phyloP scores from a whole-genome alignment of 2,113 vertebrate genomes.

The Mirounga angustirostris region DNA sequence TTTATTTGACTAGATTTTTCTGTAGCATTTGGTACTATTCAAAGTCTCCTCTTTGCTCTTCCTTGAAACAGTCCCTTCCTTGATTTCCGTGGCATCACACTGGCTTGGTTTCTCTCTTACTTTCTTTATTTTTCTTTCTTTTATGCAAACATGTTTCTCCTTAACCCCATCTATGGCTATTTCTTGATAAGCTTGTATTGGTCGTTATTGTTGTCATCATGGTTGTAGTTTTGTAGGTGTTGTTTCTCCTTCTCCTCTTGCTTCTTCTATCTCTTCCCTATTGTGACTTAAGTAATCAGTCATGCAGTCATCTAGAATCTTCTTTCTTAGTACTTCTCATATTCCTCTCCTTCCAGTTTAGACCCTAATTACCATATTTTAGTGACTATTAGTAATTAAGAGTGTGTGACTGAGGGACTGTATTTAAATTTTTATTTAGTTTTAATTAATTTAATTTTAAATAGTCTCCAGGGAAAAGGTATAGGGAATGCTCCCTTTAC shows the following conservation, averaged over 20 bases:
- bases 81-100: neutral
- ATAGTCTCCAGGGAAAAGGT: neutral
- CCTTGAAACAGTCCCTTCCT: neutral
- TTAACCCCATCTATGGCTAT: neutral
- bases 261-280: neutral
- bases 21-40: neutral
- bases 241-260: neutral
- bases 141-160: neutral
- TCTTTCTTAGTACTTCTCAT: neutral
- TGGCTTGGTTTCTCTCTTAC: neutral
- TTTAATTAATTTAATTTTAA: slow-evolving; percentile 34
- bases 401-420: neutral
- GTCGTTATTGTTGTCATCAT: neutral
- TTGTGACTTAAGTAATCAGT: neutral
- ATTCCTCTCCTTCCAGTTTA: neutral
- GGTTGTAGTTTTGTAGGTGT: neutral
- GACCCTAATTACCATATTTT: neutral
- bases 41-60: neutral
- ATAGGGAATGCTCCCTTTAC: neutral
- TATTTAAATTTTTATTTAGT: slow-evolving; percentile 9
- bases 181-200: neutral
- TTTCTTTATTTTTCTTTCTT: neutral
- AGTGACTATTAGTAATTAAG: slow-evolving; percentile 50
- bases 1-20: neutral
- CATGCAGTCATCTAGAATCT: neutral